Conservation (phyloP, 2,888 invertebrate species). For the Drymonia ruficornis region DNA sequence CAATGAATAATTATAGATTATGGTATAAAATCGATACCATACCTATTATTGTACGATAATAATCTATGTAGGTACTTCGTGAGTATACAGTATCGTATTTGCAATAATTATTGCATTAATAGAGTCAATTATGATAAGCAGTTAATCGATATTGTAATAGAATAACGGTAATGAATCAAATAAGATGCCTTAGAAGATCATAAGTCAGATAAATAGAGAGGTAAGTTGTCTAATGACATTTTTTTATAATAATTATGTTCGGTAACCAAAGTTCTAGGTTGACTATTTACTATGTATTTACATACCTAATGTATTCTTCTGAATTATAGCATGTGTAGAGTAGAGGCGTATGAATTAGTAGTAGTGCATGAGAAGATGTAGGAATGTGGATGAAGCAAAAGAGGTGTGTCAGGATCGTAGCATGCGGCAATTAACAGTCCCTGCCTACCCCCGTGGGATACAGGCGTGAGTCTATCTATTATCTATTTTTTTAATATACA, state of each 20-base stretch:
- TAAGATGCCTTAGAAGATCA: not conserved
- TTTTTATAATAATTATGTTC: too few relatives aligned
- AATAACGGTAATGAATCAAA: not conserved
- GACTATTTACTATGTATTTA: not conserved
- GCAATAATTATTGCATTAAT: slow-evolving; percentile 1
- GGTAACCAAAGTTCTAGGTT: too few relatives aligned
- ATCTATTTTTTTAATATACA: too few relatives aligned
- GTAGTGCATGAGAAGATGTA: too few relatives aligned
- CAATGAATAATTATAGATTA: slow-evolving; percentile 63
- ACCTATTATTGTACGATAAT: slow-evolving; percentile 27
- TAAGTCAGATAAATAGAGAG: not conserved
- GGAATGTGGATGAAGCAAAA: too few relatives aligned
- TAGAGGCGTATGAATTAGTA: too few relatives aligned
- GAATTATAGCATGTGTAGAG: slow-evolving; percentile 1
- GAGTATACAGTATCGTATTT: not conserved
- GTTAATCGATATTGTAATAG: not conserved
- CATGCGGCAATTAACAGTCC: too few relatives aligned
- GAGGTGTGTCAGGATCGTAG: too few relatives aligned
- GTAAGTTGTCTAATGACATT: too few relatives aligned
- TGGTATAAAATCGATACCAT: slow-evolving; percentile 47
- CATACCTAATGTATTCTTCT: not conserved
- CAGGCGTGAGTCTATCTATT: too few relatives aligned
- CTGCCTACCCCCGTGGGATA: too few relatives aligned
- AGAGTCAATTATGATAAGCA: slow-evolving; percentile 1
- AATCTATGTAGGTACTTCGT: slow-evolving; percentile 14